Base-by-base conservation (phyloP, 2,113 vertebrate species). In the Mobula birostris region DNA sequence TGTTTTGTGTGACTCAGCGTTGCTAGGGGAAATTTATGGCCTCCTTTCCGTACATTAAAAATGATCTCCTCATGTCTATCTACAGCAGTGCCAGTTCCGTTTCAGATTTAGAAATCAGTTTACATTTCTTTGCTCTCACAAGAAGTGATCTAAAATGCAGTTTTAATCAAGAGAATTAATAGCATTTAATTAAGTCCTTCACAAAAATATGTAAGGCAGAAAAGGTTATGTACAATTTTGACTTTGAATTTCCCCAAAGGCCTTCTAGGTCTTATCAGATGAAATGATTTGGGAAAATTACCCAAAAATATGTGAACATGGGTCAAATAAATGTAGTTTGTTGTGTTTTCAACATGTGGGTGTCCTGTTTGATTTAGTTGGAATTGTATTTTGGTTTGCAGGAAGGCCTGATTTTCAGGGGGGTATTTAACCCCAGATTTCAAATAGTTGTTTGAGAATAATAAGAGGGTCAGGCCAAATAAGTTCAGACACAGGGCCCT, bases 61-160 rank as follows among this genome's bases (percentile, higher is more conserved):
- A 63, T 76, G 11, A 48, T 94, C 77, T 63, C 94, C 91, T 95
- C 83, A 94, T 19, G 8, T n/a, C 79, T 68, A 87, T 63, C 77
- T 66, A 61, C 79, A 40, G 94, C 88, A 85, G 79, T 88, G 68
- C 58, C 6, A 93, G 94, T 94, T 94, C 94, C 94, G 94, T 48
- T 27, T 27, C 40, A 70, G n/a, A 87, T 91, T 66, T 17, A 24
- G 4, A 94, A 94, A 79, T 61, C 21, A 92, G 63, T 94, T 32
- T 32, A 94, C 17, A 79, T 78, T 94, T 94, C 72, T 61, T 8
- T 76, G 70, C 19, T 94, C 76, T 14, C 66, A 94, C 40, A 76
- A 94, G 93, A 58, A 94, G 48, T 56, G 29, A 78, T 17, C 85
- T 32, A 90, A 90, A 32, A 68, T 32, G 61, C n/a, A 66, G 61